Percentiles rank a stretch among this genome's conserved stretches.
Conservation (phyloP, 2,797 vertebrate genomes). For the Pachyuromys duprasi region DNA sequence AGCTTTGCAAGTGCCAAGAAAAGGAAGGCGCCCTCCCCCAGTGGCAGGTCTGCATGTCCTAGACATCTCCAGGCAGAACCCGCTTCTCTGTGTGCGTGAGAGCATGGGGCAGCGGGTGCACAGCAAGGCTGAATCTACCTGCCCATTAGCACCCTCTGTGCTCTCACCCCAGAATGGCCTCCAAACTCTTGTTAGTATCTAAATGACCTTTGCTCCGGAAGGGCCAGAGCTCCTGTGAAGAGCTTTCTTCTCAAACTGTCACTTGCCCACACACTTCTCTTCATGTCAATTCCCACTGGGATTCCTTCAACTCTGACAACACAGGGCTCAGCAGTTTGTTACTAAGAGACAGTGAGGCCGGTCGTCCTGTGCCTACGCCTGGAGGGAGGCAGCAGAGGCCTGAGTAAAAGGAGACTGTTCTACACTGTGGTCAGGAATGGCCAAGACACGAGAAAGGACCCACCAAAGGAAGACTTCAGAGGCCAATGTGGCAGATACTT, state of each 20-base stretch:
- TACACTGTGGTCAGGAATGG: not conserved
- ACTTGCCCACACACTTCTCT: not conserved
- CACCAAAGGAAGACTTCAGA: not conserved
- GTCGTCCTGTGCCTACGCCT: not conserved
- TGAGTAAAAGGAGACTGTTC: not conserved
- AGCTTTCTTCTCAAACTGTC: slow-evolving; percentile 1
- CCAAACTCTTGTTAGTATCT: not conserved
- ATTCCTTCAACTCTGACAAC: slow-evolving; percentile 7
- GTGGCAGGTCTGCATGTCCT: not conserved
- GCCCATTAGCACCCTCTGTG: not conserved
- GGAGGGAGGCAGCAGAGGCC: not conserved
- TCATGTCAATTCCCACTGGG: not conserved
- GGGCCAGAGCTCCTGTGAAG: not conserved
- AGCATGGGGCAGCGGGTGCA: not conserved
- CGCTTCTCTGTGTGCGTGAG: not conserved
- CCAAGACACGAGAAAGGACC: not conserved
- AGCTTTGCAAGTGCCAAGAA: not conserved
- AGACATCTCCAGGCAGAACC: not conserved
- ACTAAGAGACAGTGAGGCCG: not conserved
- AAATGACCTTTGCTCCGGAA: slow-evolving; percentile 1
- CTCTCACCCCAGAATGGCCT: not conserved
- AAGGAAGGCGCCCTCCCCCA: not conserved
- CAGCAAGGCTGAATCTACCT: not conserved
- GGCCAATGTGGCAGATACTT: not conserved
- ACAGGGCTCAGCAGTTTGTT: not conserved